Conservation (phyloP, 2,888 invertebrate genomes). For the Agonum fuliginosum region DNA sequence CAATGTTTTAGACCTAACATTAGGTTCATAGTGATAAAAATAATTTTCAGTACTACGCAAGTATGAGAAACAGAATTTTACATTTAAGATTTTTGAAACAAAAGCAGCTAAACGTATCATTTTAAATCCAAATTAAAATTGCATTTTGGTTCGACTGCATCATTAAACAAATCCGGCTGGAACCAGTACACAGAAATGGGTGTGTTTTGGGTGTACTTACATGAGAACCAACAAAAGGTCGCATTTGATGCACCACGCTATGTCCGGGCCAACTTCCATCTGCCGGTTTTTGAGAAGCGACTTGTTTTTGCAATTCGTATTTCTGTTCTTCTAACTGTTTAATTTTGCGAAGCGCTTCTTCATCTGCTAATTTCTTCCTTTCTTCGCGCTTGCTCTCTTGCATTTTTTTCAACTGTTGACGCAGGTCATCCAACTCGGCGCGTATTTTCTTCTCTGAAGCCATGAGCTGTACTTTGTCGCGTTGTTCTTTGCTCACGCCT, state of each 20-base stretch:
- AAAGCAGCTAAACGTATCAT: no score
- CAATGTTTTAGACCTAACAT: no score
- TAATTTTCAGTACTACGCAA: no score
- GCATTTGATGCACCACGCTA: slow-evolving; percentile 74
- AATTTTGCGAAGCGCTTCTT: slow-evolving; percentile 94
- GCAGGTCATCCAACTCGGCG: slow-evolving; percentile 92
- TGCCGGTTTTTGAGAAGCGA: slow-evolving; percentile 88
- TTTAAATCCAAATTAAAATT: no score
- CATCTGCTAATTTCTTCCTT: slow-evolving; percentile 92
- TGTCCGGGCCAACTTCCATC: slow-evolving; percentile 73
- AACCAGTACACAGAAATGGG: background rate
- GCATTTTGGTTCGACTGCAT: no score
- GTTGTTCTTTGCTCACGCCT: slow-evolving; percentile 96
- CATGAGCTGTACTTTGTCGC: slow-evolving; percentile 97
- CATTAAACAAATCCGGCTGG: no score
- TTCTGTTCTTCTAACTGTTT: slow-evolving; percentile 96
- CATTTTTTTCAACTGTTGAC: slow-evolving; percentile 89
- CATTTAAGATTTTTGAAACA: no score
- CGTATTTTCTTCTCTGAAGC: slow-evolving; percentile 93
- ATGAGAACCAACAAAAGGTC: slow-evolving; percentile 84
- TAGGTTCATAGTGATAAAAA: no score
- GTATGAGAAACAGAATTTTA: no score
- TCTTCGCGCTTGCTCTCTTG: slow-evolving; percentile 91
- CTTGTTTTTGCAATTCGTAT: slow-evolving; percentile 92
- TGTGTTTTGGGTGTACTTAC: no score